Conservation (phyloP, 2,888 invertebrate genomes). For the Dynastes grantii region DNA sequence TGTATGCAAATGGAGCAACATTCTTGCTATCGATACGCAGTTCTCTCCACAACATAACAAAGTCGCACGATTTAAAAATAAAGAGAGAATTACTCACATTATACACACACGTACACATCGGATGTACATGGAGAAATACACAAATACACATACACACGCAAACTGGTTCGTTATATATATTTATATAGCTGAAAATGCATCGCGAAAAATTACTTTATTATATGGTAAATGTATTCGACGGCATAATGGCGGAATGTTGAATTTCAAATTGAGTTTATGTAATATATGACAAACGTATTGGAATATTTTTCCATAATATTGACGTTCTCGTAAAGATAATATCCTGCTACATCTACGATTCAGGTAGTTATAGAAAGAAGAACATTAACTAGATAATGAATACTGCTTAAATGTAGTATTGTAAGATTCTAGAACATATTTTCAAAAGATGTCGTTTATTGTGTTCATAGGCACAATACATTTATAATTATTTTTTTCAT, state of each 20-base stretch:
- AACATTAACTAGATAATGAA: too few species aligned
- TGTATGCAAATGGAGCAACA: slow-evolving; percentile 68
- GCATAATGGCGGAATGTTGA: slow-evolving; percentile 44
- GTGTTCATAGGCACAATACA: too few species aligned
- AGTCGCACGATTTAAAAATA: slow-evolving; percentile 61
- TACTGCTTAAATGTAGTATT: too few species aligned
- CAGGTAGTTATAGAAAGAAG: slow-evolving; percentile 4
- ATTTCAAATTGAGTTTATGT: slow-evolving; percentile 46
- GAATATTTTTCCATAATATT: slow-evolving; percentile 46
- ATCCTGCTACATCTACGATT: not conserved
- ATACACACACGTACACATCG: slow-evolving; percentile 49
- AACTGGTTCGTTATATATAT: slow-evolving; percentile 53
- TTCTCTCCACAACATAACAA: slow-evolving; percentile 57
- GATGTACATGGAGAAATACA: slow-evolving; percentile 19
- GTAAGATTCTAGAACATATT: too few species aligned
- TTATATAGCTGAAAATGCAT: slow-evolving; percentile 49
- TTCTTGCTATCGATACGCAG: slow-evolving; percentile 65
- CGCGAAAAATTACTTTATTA: slow-evolving; percentile 59
- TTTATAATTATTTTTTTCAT: too few species aligned
- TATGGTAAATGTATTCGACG: slow-evolving; percentile 50
- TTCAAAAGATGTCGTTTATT: too few species aligned
- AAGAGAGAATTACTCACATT: slow-evolving; percentile 61
- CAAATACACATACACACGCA: slow-evolving; percentile 19
- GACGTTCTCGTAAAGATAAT: slow-evolving; percentile 25
- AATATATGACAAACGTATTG: slow-evolving; percentile 38